phyloP scores from a whole-genome alignment of 1,140 invertebrate genomes.

The Bombus confusus region DNA sequence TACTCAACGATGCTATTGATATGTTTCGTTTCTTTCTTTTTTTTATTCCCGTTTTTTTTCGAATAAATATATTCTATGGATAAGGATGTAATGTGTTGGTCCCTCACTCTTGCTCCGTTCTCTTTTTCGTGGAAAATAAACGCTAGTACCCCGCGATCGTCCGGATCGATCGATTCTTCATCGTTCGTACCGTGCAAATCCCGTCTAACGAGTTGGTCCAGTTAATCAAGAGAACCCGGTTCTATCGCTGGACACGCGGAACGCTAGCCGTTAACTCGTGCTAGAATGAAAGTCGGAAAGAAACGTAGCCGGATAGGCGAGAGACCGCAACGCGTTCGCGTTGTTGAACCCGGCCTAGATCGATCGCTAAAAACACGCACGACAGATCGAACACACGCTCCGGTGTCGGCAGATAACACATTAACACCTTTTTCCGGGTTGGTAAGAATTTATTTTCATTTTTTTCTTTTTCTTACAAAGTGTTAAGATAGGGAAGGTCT shows the following conservation, averaged over 20 bases:
- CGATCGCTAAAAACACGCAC: constrained; percentile 37
- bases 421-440: constrained; percentile 77
- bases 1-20: constrained; percentile 59
- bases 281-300: constrained; percentile 24
- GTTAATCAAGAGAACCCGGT: constrained; percentile 27
- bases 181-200: constrained; percentile 2
- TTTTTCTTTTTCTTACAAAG: constrained; percentile 29
- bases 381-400: constrained; percentile 61
- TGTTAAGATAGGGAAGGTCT: neutral
- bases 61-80: constrained; percentile 73
- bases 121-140: neutral
- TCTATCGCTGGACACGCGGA: constrained; percentile 30
- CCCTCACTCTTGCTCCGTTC: constrained; percentile 13
- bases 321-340: constrained; percentile 31
- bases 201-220: constrained; percentile 38
- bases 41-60: constrained; percentile 56
- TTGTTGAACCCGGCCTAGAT: constrained; percentile 39
- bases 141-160: neutral
- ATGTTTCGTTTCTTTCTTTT: constrained; percentile 52
- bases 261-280: constrained; percentile 44
- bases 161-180: constrained; percentile 10
- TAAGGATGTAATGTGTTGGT: constrained; percentile 35
- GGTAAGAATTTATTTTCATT: constrained; percentile 75
- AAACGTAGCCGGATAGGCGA: constrained; percentile 36
- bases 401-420: constrained; percentile 79